A percentile compares a stretch with the other conserved stretches of the same genome.
Evolutionary conservation across 2,888 invertebrate species (phyloP).

Genomic region (Dicyrtoma fusca): DNA sequence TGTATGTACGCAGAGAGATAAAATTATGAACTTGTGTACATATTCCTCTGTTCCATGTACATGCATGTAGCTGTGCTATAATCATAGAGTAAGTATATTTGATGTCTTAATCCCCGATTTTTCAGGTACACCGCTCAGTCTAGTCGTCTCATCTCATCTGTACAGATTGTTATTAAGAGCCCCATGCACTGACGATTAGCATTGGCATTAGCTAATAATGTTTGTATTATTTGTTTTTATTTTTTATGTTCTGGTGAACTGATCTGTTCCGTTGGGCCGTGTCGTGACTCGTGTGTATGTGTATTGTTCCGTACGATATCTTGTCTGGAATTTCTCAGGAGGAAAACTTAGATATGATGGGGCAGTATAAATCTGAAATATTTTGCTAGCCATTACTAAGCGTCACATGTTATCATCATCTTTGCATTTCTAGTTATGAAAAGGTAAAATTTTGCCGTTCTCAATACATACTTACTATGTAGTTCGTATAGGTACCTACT

Average conservation of each 20-base stretch:
- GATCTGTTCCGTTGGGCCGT: neutral
- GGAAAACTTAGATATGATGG: constrained; percentile 76
- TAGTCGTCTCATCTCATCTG: too few species aligned
- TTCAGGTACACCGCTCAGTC: too few species aligned
- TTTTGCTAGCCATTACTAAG: constrained; percentile 61
- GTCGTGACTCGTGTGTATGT: neutral
- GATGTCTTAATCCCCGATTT: too few species aligned
- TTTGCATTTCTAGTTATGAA: neutral
- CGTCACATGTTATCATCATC: neutral
- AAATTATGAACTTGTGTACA: too few species aligned
- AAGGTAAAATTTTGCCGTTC: neutral
- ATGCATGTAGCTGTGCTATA: too few species aligned
- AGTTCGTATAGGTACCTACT: too few species aligned
- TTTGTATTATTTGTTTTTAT: constrained; percentile 5
- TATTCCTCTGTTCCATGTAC: too few species aligned
- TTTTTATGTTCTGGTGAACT: neutral
- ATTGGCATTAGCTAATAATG: neutral
- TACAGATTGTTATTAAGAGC: too few species aligned
- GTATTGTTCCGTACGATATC: neutral
- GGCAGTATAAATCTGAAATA: constrained; percentile 79
- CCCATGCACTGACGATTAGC: too few species aligned
- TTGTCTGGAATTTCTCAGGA: constrained; percentile 62
- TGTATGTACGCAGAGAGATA: too few species aligned
- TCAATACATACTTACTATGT: too few species aligned
- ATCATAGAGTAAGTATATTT: too few species aligned